A percentile compares a stretch with the other conserved stretches of the same genome.
These are phyloP conservation scores for Irena cyanogastra DNA, from an alignment of 2,113 vertebrate species.

Conservation along the genomic window DNA sequence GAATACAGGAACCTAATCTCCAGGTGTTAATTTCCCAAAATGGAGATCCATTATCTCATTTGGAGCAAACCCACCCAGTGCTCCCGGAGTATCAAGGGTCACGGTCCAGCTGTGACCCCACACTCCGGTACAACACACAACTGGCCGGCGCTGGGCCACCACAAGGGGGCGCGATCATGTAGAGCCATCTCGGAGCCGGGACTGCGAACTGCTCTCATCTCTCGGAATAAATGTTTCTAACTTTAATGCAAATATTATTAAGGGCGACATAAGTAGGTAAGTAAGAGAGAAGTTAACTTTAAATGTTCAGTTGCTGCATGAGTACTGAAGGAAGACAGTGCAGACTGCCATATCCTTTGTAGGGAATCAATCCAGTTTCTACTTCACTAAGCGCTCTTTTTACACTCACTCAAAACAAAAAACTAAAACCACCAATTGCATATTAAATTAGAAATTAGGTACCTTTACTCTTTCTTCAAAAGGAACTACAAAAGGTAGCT, in stretches of 20 bases:
- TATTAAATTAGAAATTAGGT: conserved; percentile 3
- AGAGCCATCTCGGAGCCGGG: background rate
- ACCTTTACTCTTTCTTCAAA: conserved; percentile 99
- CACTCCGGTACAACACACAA: background rate
- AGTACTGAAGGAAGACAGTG: background rate
- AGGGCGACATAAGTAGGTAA: background rate
- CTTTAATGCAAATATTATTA: background rate
- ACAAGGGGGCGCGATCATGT: background rate
- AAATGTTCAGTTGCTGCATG: background rate
- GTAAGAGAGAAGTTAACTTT: background rate
- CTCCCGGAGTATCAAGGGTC: background rate
- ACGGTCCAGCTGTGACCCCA: background rate
- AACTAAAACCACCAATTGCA: background rate
- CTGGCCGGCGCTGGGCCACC: background rate
- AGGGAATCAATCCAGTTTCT: background rate
- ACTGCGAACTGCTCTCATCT: background rate
- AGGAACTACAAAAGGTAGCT: conserved; percentile 95
- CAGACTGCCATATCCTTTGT: background rate
- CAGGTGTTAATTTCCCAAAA: background rate
- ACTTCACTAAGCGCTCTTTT: background rate
- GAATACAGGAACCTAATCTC: background rate
- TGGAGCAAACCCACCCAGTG: background rate
- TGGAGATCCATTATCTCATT: background rate
- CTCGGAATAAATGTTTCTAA: background rate
- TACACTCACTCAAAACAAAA: background rate